Percentiles rank a stretch among this genome's conserved stretches.
These are phyloP conservation scores for Sorex fumeus DNA, from an alignment of 2,113 vertebrate species.

Conservation along the genomic window DNA sequence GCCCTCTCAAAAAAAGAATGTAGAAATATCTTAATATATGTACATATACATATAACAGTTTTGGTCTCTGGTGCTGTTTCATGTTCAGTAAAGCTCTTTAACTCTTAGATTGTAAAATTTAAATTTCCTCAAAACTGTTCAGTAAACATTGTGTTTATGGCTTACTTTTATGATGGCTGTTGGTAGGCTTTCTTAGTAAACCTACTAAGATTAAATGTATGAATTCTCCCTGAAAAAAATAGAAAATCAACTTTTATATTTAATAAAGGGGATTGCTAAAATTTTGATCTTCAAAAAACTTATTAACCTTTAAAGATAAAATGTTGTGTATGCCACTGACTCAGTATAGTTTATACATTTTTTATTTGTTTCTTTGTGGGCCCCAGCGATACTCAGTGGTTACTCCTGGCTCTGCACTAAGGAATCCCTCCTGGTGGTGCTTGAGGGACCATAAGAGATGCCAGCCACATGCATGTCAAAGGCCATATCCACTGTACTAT, in stretches of 20 bases:
- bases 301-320: constrained; percentile 37
- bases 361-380: too few species aligned
- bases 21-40: too few species aligned
- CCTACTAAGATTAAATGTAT: background rate
- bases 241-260: constrained; percentile 28
- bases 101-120: background rate
- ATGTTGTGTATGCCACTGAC: background rate
- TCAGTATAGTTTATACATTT: background rate
- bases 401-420: too few species aligned
- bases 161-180: background rate
- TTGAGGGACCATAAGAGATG: too few species aligned
- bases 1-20: too few species aligned
- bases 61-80: background rate
- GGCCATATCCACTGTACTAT: background rate
- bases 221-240: background rate
- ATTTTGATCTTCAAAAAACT: background rate
- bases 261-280: constrained; percentile 24
- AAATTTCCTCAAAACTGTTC: constrained; percentile 11
- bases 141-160: background rate
- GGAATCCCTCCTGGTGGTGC: too few species aligned
- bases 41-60: too few species aligned
- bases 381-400: too few species aligned
- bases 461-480: too few species aligned
- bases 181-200: background rate
- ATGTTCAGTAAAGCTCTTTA: background rate